Percentiles rank a stretch among this genome's conserved stretches.
Evolutionary conservation across 1,140 invertebrate species (phyloP).

Genomic region (Brevipalpus yothersi): DNA sequence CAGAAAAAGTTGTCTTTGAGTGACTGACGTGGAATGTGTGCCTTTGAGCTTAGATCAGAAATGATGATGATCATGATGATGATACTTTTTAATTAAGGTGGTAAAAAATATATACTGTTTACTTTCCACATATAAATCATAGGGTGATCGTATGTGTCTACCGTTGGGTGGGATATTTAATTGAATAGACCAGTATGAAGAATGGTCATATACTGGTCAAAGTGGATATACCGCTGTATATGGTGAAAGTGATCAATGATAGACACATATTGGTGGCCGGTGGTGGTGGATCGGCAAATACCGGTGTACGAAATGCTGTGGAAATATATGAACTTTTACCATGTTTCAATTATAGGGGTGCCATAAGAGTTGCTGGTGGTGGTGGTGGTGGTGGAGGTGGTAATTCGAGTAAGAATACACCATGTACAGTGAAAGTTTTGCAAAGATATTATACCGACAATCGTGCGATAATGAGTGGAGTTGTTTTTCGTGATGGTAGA

Average conservation of each 20-base stretch:
- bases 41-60: too few species aligned
- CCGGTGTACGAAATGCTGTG: constrained; percentile 67
- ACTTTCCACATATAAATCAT: too few species aligned
- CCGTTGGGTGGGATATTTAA: too few species aligned
- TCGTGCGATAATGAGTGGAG: constrained; percentile 74
- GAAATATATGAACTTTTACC: constrained; percentile 9
- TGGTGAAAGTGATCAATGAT: constrained; percentile 61
- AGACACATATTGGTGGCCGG: constrained; percentile 80
- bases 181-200: not conserved
- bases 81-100: too few species aligned
- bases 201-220: constrained; percentile 14
- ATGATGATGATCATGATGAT: too few species aligned
- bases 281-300: constrained; percentile 78
- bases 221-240: constrained; percentile 75
- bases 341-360: not conserved
- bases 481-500: constrained; percentile 32
- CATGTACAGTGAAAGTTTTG: not conserved
- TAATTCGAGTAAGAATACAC: not conserved
- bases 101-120: too few species aligned
- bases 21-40: too few species aligned
- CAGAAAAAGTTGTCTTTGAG: too few species aligned
- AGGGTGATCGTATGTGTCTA: too few species aligned
- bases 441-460: constrained; percentile 26
- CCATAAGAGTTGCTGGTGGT: not conserved
- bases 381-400: not conserved